Evolutionary conservation across 2,797 vertebrate species (phyloP), one percentile per base, ranked within the genome.

Genomic region (Holocentrus rufus): DNA sequence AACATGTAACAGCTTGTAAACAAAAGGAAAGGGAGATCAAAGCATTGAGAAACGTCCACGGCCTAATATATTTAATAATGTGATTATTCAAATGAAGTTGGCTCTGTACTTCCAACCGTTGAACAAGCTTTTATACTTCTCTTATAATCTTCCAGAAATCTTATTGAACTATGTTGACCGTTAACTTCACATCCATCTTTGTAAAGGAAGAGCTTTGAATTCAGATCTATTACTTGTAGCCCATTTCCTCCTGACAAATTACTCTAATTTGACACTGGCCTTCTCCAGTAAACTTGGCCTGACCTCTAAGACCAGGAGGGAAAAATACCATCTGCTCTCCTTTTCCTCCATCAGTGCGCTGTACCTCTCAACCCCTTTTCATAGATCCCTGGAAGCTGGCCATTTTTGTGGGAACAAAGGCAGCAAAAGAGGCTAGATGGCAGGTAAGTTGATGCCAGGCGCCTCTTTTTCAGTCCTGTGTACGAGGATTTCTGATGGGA

Each of bases 361-460:
- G 66, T 60, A 44, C 14, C 3, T 44, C 59, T 69, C 55, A 56
- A 17, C 47, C 65, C 69, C 49, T 47, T 70, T 53, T 17, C 1
- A 64, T 65, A 42, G 22, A 63, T 61, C 68, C 69, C 39, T 36
- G 74, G 42, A 65, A 68, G 65, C 77, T 57, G 76, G 81, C 66
- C 31, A 62, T 77, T 66, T 70, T 17, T 68, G 64, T 62, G 65
- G 72, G 72, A 78, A 76, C 57, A 65, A 71, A 68, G 22, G 62
- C 63, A 63, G 55, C 75, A 79, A 69, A 60, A 27, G 60, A 83
- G 81, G 77, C 74, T 76, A 82, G 87, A 86, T 86, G 87, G 82
- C 79, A 90, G 79, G 74, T 81, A 90, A 86, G 68, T 83, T 84
- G 89, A 89, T 92, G 92, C 81, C 81, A 77, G 81, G 74, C 58